phyloP scores from a whole-genome alignment of 1,140 invertebrate species.

The Nomia melanderi region DNA sequence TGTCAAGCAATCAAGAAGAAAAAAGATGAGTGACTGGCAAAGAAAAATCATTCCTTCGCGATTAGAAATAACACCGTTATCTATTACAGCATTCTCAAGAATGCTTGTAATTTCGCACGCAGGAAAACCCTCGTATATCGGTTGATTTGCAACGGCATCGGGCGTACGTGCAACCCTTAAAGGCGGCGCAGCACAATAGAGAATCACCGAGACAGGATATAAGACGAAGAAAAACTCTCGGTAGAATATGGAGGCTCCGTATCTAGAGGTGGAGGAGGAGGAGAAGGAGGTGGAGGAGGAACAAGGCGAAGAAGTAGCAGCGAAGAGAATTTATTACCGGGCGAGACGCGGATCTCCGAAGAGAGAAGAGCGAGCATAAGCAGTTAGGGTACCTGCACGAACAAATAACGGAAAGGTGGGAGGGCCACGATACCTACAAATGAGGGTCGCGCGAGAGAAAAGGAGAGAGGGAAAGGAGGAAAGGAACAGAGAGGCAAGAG shows the following conservation, averaged over 20 bases:
- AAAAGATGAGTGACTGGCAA: too few relatives aligned
- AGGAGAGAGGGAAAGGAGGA: too few relatives aligned
- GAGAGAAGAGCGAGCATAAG: slow-evolving; percentile 47
- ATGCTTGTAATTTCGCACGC: too few relatives aligned
- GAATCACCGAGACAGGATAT: slow-evolving; percentile 32
- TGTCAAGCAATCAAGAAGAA: too few relatives aligned
- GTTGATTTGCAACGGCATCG: too few relatives aligned
- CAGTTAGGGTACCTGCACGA: slow-evolving; percentile 55
- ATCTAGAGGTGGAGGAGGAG: neutral
- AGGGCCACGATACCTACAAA: slow-evolving; percentile 57
- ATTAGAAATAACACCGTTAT: too few relatives aligned
- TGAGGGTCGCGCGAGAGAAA: slow-evolving; percentile 40
- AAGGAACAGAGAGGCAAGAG: neutral
- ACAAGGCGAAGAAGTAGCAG: slow-evolving; percentile 55
- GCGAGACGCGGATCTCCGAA: slow-evolving; percentile 41
- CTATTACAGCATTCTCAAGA: too few relatives aligned
- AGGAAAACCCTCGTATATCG: too few relatives aligned
- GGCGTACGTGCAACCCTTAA: slow-evolving; percentile 34
- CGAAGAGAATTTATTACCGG: slow-evolving; percentile 60
- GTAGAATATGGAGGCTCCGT: slow-evolving; percentile 41
- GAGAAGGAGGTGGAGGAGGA: neutral
- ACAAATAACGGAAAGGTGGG: slow-evolving; percentile 58
- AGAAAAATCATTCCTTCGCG: too few relatives aligned
- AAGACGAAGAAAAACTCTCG: slow-evolving; percentile 43
- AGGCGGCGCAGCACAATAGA: slow-evolving; percentile 49